Evolutionary conservation across 2,888 invertebrate genomes (phyloP).

Genomic region (Callyntrura guangdongensis): DNA sequence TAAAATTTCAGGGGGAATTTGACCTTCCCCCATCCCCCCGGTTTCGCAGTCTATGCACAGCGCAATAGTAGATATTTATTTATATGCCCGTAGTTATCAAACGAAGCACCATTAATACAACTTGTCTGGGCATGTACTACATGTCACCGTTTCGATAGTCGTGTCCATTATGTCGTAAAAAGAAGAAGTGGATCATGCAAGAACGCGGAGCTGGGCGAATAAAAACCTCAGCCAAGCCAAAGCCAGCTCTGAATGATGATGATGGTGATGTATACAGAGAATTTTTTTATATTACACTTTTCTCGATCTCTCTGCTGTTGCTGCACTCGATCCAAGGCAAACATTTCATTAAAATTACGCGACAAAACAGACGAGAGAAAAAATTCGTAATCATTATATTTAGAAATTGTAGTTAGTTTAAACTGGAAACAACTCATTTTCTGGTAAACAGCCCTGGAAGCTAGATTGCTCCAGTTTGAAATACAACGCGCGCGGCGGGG

Average conservation of each 20-base stretch:
- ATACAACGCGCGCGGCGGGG: not conserved
- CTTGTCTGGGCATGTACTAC: not conserved
- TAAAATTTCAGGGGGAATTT: no score
- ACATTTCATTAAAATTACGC: not conserved
- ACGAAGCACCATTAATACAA: not conserved
- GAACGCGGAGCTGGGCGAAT: no score
- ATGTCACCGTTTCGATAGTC: not conserved
- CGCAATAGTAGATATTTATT: no score
- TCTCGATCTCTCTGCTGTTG: no score
- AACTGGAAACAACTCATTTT: slow-evolving; percentile 32
- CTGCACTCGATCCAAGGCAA: no score
- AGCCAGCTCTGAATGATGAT: not conserved
- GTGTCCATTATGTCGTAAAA: not conserved
- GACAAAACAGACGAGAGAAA: not conserved
- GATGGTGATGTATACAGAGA: not conserved
- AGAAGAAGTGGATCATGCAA: no score
- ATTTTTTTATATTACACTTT: not conserved
- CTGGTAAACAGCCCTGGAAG: slow-evolving; percentile 34
- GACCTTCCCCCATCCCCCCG: no score
- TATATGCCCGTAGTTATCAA: no score
- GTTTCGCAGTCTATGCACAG: no score
- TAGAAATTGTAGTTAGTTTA: slow-evolving; percentile 38
- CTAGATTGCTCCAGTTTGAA: slow-evolving; percentile 20
- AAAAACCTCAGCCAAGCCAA: not conserved
- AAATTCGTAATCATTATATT: slow-evolving; percentile 50